A percentile compares a stretch with the other conserved stretches of the same genome.
These are phyloP conservation scores for Ptyas mucosa DNA, from an alignment of 2,113 vertebrate species.

Conservation along the genomic window DNA sequence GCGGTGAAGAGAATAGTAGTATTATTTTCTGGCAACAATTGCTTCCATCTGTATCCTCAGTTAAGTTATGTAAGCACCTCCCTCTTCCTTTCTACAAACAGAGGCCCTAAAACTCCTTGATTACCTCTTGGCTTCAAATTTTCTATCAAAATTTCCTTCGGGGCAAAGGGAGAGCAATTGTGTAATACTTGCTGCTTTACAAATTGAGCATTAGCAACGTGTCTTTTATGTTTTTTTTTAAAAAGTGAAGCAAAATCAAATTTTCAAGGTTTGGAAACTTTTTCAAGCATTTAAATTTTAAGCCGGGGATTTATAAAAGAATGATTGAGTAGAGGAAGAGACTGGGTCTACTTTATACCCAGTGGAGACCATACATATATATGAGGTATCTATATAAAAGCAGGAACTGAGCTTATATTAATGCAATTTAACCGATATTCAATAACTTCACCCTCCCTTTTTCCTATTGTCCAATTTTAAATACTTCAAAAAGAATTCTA, in stretches of 20 bases:
- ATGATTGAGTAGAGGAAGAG: constrained; percentile 74
- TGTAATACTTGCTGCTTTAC: constrained; percentile 30
- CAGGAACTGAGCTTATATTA: constrained; percentile 88
- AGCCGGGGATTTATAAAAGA: constrained; percentile 75
- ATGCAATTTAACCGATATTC: constrained; percentile 99
- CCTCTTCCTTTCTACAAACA: not conserved
- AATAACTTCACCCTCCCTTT: constrained; percentile 97
- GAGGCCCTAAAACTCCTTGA: not conserved
- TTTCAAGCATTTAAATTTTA: constrained; percentile 69
- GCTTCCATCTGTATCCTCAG: not conserved
- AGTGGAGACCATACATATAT: constrained; percentile 79
- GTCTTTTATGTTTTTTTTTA: constrained; percentile 31
- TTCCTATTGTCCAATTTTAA: constrained; percentile 97
- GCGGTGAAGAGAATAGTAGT: not conserved
- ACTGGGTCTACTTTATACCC: constrained; percentile 75
- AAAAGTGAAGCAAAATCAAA: constrained; percentile 12
- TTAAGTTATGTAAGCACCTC: not conserved
- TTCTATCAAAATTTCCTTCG: constrained; percentile 30
- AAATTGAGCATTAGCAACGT: constrained; percentile 45
- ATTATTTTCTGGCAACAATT: not conserved
- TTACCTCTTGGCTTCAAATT: constrained; percentile 21
- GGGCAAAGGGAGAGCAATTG: not conserved
- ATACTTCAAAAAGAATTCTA: constrained; percentile 99
- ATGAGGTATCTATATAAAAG: constrained; percentile 80
- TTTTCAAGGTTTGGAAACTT: constrained; percentile 71